Evolutionary conservation across 2,888 invertebrate genomes (phyloP).

Genomic region (Amphimallon solstitiale): DNA sequence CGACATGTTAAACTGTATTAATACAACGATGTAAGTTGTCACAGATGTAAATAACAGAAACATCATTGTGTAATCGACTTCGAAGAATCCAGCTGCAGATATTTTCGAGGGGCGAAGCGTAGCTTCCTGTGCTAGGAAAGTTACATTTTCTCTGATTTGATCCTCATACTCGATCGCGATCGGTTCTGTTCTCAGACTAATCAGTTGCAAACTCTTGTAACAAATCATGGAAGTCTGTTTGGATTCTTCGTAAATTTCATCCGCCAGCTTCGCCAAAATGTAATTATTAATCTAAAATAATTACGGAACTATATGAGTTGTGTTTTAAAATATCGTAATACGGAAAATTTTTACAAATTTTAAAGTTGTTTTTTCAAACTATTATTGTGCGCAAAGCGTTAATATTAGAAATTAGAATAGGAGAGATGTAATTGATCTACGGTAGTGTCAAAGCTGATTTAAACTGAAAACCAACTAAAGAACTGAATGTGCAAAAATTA

Average conservation of each 20-base stretch:
- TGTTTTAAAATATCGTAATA: too few relatives aligned
- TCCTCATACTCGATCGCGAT: neutral
- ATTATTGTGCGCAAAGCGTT: too few relatives aligned
- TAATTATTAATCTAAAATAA: conserved; percentile 18
- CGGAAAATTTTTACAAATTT: neutral
- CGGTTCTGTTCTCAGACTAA: neutral
- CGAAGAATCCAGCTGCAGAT: conserved; percentile 39
- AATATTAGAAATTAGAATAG: too few relatives aligned
- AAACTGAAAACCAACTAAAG: too few relatives aligned
- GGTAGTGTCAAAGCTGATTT: too few relatives aligned
- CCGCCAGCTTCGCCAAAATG: conserved; percentile 7
- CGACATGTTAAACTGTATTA: conserved; percentile 36
- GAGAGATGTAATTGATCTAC: too few relatives aligned
- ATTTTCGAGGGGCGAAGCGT: conserved; percentile 27
- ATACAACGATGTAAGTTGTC: conserved; percentile 35
- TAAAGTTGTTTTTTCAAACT: too few relatives aligned
- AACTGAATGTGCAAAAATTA: too few relatives aligned
- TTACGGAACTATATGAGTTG: neutral
- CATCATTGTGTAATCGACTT: conserved; percentile 39
- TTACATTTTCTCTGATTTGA: conserved; percentile 28
- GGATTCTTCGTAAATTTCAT: conserved; percentile 17
- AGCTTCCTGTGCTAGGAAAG: conserved; percentile 32
- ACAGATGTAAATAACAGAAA: conserved; percentile 34
- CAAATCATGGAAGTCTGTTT: conserved; percentile 30
- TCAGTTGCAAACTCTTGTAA: conserved; percentile 20